These are phyloP conservation scores for Aurelia sp. DNA, from an alignment of 30 jellyfish, hydroid and myxozoan species.

Conservation along the genomic window DNA sequence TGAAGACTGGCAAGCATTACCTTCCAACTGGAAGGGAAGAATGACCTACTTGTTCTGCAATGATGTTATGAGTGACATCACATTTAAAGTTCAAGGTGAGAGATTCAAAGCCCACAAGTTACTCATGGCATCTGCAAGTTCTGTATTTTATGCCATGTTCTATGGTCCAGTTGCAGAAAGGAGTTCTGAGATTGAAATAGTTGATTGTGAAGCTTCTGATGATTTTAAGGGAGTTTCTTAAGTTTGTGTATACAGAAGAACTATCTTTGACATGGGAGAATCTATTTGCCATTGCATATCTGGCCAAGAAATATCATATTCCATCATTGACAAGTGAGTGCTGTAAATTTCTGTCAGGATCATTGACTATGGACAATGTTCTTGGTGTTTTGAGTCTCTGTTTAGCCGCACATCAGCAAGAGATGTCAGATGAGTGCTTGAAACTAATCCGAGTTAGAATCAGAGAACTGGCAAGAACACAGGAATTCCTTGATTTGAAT, in stretches of 20 bases:
- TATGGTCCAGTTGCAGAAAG: conserved; percentile 30
- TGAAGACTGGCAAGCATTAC: not conserved
- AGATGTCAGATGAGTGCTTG: conserved; percentile 7
- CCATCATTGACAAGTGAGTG: not conserved
- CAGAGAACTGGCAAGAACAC: not conserved
- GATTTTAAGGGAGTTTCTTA: not conserved
- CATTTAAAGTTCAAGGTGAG: conserved; percentile 6
- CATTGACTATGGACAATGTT: conserved; percentile 4
- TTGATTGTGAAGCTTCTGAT: conserved; percentile 14
- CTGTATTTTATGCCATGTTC: conserved; percentile 38
- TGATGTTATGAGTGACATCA: conserved; percentile 23
- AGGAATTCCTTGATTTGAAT: conserved; percentile 5
- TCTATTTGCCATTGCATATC: conserved; percentile 2
- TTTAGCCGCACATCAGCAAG: not conserved
- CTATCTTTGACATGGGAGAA: conserved; percentile 31
- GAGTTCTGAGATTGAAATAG: not conserved
- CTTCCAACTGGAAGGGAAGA: not conserved
- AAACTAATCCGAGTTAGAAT: conserved; percentile 6
- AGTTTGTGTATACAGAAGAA: conserved; percentile 4
- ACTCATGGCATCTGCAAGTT: conserved; percentile 23
- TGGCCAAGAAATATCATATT: conserved; percentile 14
- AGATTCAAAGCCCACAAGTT: conserved; percentile 33
- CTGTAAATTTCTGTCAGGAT: not conserved
- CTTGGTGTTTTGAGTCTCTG: not conserved
- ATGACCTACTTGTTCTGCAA: not conserved